Base-by-base conservation (phyloP, 2,113 vertebrate species). In the Pangasianodon gigas region DNA sequence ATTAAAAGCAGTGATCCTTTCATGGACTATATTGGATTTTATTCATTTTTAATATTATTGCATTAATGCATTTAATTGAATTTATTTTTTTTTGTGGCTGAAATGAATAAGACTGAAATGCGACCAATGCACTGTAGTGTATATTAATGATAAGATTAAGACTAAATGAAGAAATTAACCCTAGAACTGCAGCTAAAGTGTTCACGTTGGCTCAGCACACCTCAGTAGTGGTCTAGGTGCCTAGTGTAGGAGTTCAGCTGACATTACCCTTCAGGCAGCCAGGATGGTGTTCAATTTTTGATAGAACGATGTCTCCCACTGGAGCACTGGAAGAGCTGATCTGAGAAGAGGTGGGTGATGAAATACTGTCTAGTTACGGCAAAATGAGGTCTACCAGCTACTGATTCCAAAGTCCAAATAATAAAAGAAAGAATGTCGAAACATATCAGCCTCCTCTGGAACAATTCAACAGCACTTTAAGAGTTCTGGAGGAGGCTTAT, bases 221-320 rank as follows among this genome's bases (percentile, higher is more conserved):
- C 79, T 87, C 21, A 41, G 19, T 54, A 84, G 54, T 75, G 67
- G 37, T 77, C 32, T n/a, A 77, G 80, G 60, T 56, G 48, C 58
- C 24, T 60, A 46, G n/a, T 19, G 69, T 41, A 85, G 69, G 44
- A 29, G 62, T 82, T 37, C 75, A 86, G 81, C 46, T 84, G 81
- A 84, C 80, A 29, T 83, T 79, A 77, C 41, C 26, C 60, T 90
- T 62, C 82, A 71, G 89, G 86, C 75, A 88, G 41, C 54, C 89
- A 85, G 87, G 84, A 90, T 89, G 62, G 54, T 88, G 85, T 91
- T 89, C 56, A 85, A 86, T 86, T 87, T 89, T 90, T 90, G 74
- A 88, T 90, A 85, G 75, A 90, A 89, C 5, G 6, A 51, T 77
- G 46, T 88, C 51, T 91, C 89, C 89, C 86, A 74, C 89, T 86